Evolutionary conservation across 1,140 invertebrate species (phyloP), one percentile per base, ranked within the genome.

Genomic region (Drosophila tristis): DNA sequence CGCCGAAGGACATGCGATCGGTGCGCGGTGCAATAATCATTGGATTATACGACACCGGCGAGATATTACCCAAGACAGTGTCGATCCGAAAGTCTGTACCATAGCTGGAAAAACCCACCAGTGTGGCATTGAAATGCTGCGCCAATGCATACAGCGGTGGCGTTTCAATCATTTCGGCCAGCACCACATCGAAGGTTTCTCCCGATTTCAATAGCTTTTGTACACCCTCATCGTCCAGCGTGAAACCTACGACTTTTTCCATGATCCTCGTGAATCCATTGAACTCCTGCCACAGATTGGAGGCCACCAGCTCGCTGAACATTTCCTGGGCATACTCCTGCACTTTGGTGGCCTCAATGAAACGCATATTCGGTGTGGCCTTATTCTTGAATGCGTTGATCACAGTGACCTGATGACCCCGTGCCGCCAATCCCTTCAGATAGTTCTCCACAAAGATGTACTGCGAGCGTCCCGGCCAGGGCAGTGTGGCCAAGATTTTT

Each of bases 321-420:
- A 1, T 91, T 65, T 91, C 63, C 4, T 20, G 9, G 45, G 9
- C 4, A 9, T 13, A 42, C 0, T 82, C 58, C 1, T 77, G 56
- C 8, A 60, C 60, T 45, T 77, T 77, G 5, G 51, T 20, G 2
- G 67, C 79, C 9, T 53, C 61, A 26, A 94, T 86, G 35, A 91
- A 92, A 7, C 87, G 73, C 49, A 91, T 90, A 58, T 92, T 92
- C 0, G 78, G 61, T 5, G 75, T 56, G 0, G 89, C 76, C 48
- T 90, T 86, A 16, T 92, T 91, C 72, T 58, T 31, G 55, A 91
- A 92, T 0, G 91, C 62, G 42, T 89, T 93, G 0, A 93, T 89
- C 5, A 93, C 89, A 2, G 92, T 93, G 2, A 93, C 80, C 26
- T 94, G 85, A 72, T 95, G 94, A 5, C 94, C 94, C 20, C 81